Evolutionary conservation across 2,797 vertebrate species (phyloP).

Genomic region (Tapirus indicus): DNA sequence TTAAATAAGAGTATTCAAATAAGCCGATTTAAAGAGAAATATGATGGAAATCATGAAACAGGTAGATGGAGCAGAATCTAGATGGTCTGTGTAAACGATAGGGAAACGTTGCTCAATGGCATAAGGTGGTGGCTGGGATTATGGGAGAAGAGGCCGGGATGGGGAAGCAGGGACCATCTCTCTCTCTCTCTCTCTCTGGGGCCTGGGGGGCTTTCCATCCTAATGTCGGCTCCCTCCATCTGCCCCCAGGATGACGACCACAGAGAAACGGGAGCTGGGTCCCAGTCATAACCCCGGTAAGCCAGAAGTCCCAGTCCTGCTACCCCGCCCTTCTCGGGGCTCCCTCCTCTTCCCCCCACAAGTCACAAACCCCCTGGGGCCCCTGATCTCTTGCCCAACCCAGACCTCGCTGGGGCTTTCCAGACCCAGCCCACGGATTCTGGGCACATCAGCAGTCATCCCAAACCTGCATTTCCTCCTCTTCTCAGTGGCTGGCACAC

Average conservation of each 20-base stretch:
- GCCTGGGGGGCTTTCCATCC: background rate
- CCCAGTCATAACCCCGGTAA: background rate
- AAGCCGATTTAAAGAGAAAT: background rate
- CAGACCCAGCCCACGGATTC: background rate
- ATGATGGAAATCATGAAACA: background rate
- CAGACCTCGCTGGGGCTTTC: background rate
- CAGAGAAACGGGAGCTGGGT: slow-evolving; percentile 14
- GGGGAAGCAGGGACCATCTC: no score
- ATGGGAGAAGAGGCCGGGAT: background rate
- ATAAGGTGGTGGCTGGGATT: background rate
- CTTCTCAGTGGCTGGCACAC: background rate
- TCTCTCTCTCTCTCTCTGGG: background rate
- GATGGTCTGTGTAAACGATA: background rate
- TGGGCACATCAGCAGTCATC: accelerated
- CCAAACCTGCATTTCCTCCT: background rate
- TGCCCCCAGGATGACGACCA: background rate
- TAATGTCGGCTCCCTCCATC: background rate
- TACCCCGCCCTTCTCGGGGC: accelerated
- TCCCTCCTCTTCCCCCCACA: background rate
- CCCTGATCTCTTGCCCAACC: no score
- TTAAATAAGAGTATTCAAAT: background rate
- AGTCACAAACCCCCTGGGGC: background rate
- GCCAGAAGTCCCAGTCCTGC: background rate
- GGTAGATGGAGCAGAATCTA: background rate
- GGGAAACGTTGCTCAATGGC: background rate